Conservation (phyloP, 1,140 invertebrate genomes). For the Orchestia grillus region DNA sequence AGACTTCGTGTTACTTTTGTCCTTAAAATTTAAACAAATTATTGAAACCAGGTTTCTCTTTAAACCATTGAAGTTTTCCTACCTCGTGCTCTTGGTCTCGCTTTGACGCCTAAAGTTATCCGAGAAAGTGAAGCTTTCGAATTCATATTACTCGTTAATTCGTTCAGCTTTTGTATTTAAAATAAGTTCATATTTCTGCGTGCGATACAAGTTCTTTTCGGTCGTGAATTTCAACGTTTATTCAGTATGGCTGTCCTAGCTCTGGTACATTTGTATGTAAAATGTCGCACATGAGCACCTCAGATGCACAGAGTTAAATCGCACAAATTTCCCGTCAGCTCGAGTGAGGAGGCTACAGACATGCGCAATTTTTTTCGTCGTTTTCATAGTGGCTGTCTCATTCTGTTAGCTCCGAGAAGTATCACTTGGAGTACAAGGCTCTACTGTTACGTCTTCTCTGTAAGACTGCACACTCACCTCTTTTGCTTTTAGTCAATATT, state of each 20-base stretch:
- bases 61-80: background rate
- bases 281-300: background rate
- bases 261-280: background rate
- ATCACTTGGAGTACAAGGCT: constrained; percentile 23
- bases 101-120: background rate
- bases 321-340: background rate
- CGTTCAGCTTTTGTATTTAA: background rate
- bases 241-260: background rate
- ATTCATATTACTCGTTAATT: too few species aligned
- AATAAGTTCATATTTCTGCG: background rate
- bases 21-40: background rate
- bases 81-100: background rate
- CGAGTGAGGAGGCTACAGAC: background rate
- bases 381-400: background rate
- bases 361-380: background rate
- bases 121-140: background rate
- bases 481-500: background rate
- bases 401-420: constrained; percentile 34
- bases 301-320: background rate
- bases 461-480: background rate
- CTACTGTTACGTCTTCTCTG: background rate
- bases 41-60: background rate
- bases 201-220: background rate
- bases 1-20: background rate
- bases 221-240: background rate